These are phyloP conservation scores for Falco naumanni DNA, from an alignment of 2,797 vertebrate species.

Conservation along the genomic window DNA sequence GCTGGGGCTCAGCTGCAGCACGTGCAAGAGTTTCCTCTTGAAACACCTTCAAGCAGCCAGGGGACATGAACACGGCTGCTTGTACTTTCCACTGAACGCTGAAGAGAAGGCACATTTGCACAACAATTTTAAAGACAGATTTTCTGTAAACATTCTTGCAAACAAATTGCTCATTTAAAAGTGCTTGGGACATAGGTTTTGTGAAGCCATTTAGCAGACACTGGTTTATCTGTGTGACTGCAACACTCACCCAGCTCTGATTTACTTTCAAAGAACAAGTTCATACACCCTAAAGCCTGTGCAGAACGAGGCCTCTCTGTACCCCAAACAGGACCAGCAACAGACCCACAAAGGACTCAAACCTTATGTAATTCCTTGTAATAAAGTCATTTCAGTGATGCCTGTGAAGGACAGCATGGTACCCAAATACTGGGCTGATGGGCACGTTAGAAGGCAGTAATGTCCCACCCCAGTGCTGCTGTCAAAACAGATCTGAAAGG, in stretches of 20 bases:
- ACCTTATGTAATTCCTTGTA: neutral
- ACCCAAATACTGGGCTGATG: neutral
- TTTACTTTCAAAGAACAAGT: neutral
- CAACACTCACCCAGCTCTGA: neutral
- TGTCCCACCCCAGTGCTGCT: neutral
- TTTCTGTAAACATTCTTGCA: neutral
- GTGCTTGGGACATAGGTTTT: neutral
- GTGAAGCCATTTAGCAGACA: neutral
- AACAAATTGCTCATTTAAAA: neutral
- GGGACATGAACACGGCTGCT: neutral
- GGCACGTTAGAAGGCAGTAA: fast-evolving
- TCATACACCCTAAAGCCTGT: neutral
- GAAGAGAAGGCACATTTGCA: neutral
- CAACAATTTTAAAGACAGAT: neutral
- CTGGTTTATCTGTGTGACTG: neutral
- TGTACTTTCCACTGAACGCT: neutral
- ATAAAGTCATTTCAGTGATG: neutral
- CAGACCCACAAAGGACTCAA: neutral
- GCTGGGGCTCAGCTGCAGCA: neutral
- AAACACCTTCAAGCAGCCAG: neutral
- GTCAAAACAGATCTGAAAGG: neutral
- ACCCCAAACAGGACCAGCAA: neutral
- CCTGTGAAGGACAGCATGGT: neutral
- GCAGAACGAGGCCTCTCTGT: neutral
- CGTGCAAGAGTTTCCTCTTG: neutral